Conservation (phyloP, 2,888 invertebrate species). For the Scaptomyza parva region DNA sequence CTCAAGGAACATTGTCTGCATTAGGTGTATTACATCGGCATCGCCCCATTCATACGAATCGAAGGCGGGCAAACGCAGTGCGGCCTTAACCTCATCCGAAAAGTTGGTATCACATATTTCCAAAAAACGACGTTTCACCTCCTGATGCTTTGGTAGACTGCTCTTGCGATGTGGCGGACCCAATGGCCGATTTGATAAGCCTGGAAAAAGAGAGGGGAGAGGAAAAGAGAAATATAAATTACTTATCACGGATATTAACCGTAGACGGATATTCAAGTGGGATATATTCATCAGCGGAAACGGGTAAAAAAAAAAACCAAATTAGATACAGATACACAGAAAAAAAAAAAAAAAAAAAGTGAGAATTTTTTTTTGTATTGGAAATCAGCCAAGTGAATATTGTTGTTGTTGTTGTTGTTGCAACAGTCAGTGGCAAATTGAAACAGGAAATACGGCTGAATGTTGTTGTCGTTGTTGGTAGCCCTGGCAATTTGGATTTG, state of each 20-base stretch:
- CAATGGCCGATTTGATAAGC: conserved; percentile 84
- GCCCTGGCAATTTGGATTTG: conserved; percentile 71
- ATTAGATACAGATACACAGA: conserved; percentile 8
- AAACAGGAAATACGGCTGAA: conserved; percentile 76
- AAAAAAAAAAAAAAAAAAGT: no score
- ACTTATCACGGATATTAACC: background rate
- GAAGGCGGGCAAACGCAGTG: conserved; percentile 86
- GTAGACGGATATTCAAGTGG: background rate
- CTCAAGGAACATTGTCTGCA: conserved; percentile 93
- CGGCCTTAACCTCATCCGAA: conserved; percentile 85
- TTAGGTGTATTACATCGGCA: conserved; percentile 90
- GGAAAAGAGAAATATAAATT: background rate
- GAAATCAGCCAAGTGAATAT: conserved; percentile 51
- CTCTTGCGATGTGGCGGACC: conserved; percentile 85
- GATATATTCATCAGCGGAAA: no score
- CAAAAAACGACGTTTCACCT: conserved; percentile 85
- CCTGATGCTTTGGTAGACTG: conserved; percentile 85
- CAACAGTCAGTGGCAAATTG: conserved; percentile 54
- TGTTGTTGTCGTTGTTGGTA: no score
- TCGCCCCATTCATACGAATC: conserved; percentile 94
- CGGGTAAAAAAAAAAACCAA: background rate
- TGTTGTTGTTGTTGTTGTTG: conserved; percentile 28
- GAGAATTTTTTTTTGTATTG: no score
- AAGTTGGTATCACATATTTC: conserved; percentile 85
- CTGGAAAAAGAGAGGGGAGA: conserved; percentile 58